A percentile compares a stretch with the other conserved stretches of the same genome.
phyloP scores from a whole-genome alignment of 2,797 vertebrate species.

The Helostoma temminkii region DNA sequence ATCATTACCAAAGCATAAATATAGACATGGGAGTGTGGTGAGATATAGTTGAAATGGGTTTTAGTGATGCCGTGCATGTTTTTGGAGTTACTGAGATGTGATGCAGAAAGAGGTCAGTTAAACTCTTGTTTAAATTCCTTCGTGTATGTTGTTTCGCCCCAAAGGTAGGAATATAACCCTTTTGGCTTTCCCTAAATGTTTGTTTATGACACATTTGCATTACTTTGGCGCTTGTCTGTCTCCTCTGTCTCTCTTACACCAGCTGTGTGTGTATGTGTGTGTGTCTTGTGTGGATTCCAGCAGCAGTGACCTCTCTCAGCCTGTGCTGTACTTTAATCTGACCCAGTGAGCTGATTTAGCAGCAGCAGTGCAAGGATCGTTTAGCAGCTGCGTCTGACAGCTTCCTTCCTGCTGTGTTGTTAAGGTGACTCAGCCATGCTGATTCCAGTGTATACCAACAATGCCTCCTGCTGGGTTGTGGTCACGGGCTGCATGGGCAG shows the following conservation, averaged over 20 bases:
- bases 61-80: neutral
- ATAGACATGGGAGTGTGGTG: too few relatives aligned
- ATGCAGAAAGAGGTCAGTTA: neutral
- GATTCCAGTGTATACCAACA: conserved; percentile 1
- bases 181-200: neutral
- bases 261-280: conserved; percentile 8
- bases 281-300: conserved; percentile 14
- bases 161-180: too few relatives aligned
- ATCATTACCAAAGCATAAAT: too few relatives aligned
- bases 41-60: neutral
- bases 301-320: conserved; percentile 8
- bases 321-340: conserved; percentile 23
- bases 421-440: neutral
- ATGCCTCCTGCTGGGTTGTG: conserved; percentile 17
- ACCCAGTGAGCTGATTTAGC: conserved; percentile 46
- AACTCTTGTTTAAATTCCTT: neutral
- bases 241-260: neutral
- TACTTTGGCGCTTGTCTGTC: conserved; percentile 5
- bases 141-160: neutral
- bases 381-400: neutral
- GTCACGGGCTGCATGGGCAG: neutral
- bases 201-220: conserved; percentile 21
- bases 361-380: neutral
- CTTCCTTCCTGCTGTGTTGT: conserved; percentile 14
- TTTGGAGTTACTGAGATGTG: neutral